Percentiles rank a stretch among this genome's conserved stretches.
Conservation (phyloP, 2,113 vertebrate species). For the Callipepla squamata region DNA sequence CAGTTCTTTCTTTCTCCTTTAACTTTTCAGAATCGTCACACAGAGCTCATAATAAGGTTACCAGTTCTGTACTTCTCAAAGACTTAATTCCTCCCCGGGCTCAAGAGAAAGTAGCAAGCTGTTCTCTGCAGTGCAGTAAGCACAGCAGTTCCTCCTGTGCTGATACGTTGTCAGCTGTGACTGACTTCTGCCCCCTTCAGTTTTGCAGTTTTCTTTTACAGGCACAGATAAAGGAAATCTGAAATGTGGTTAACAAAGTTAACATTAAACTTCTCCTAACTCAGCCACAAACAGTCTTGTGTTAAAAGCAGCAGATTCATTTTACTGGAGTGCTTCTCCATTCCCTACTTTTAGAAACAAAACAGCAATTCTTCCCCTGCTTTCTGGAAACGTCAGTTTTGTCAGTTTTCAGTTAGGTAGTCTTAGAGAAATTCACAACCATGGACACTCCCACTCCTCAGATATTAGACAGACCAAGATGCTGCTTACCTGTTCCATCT, state of each 20-base stretch:
- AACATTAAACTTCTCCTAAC: not conserved
- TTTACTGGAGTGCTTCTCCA: not conserved
- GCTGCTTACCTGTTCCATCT: not conserved
- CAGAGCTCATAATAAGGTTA: conserved; percentile 1
- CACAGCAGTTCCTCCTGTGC: fast-evolving
- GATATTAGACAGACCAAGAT: not conserved
- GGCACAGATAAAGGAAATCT: not conserved
- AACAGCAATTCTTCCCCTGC: not conserved
- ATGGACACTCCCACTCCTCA: not conserved
- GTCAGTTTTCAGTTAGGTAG: not conserved
- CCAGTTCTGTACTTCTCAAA: not conserved
- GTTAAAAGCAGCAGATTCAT: not conserved
- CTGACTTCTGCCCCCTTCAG: conserved; percentile 31
- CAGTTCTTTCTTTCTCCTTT: not conserved
- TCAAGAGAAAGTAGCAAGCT: not conserved
- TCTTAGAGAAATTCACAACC: fast-evolving
- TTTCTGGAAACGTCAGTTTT: not conserved
- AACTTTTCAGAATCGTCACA: not conserved
- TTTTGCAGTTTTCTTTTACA: not conserved
- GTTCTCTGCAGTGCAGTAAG: not conserved
- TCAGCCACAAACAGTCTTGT: not conserved
- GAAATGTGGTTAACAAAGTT: not conserved
- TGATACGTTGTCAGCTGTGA: not conserved
- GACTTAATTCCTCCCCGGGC: not conserved
- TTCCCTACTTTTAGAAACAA: not conserved